Conservation (phyloP, 1,140 invertebrate genomes). For the Pseudomyrmex dendroicus region DNA sequence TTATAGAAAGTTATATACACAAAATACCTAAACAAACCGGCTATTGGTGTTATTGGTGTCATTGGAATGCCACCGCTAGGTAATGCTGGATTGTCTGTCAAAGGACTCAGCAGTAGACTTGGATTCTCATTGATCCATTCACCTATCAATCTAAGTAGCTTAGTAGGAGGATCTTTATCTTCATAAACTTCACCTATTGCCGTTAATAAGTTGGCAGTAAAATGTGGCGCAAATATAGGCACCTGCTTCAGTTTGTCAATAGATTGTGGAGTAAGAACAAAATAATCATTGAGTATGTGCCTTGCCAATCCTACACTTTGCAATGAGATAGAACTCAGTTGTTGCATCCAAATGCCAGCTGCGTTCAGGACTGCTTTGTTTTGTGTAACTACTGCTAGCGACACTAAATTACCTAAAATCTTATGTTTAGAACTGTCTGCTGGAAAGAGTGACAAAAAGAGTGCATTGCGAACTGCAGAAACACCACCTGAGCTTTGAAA, state of each 20-base stretch:
- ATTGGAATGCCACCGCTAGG: conserved; percentile 92
- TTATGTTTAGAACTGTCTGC: conserved; percentile 88
- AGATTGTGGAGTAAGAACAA: conserved; percentile 89
- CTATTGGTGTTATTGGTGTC: conserved; percentile 92
- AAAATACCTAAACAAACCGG: conserved; percentile 87
- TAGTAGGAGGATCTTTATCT: conserved; percentile 80
- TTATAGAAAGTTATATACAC: neutral
- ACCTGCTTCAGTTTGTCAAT: conserved; percentile 88
- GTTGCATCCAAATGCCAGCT: conserved; percentile 94
- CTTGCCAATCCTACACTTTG: conserved; percentile 90
- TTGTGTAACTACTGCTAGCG: conserved; percentile 90
- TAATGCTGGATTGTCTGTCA: conserved; percentile 88
- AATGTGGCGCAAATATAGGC: conserved; percentile 90
- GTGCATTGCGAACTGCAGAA: conserved; percentile 91
- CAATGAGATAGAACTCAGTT: conserved; percentile 91
- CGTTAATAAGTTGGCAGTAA: conserved; percentile 92
- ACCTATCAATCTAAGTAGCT: conserved; percentile 79
- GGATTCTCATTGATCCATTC: conserved; percentile 87
- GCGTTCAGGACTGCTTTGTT: conserved; percentile 90
- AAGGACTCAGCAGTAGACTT: conserved; percentile 89
- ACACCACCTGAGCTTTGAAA: conserved; percentile 88
- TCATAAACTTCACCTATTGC: conserved; percentile 92
- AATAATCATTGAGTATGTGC: conserved; percentile 92
- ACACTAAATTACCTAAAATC: conserved; percentile 91
- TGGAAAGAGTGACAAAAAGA: conserved; percentile 92